Evolutionary conservation across 2,888 invertebrate genomes (phyloP).

Genomic region (Phaedon cochleariae): DNA sequence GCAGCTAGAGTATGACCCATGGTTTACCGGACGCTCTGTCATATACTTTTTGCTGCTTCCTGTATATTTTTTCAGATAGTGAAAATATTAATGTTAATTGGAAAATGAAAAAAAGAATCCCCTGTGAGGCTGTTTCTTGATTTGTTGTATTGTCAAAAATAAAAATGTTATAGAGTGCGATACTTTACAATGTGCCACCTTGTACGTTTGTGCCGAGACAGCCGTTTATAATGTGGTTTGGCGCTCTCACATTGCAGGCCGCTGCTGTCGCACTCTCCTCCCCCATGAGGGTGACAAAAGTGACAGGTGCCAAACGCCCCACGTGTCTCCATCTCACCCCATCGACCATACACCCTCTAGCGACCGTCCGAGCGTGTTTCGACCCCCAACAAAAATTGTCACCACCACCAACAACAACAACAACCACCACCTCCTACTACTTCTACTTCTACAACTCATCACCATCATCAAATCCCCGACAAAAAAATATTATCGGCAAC

Average conservation of each 20-base stretch:
- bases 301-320: constrained; percentile 50
- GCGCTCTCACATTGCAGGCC: constrained; percentile 60
- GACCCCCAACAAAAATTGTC: too few relatives aligned
- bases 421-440: background rate
- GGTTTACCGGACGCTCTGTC: too few relatives aligned
- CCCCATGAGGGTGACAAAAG: constrained; percentile 51
- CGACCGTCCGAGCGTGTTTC: too few relatives aligned
- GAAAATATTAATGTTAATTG: too few relatives aligned
- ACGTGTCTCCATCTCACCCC: constrained; percentile 57
- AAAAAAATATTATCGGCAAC: background rate
- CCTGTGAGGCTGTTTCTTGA: too few relatives aligned
- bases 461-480: background rate
- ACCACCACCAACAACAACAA: constrained; percentile 21
- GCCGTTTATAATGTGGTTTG: constrained; percentile 49
- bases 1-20: too few relatives aligned
- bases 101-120: too few relatives aligned
- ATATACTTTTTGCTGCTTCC: too few relatives aligned
- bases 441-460: background rate
- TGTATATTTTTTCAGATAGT: too few relatives aligned
- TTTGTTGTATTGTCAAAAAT: too few relatives aligned
- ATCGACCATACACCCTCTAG: constrained; percentile 57
- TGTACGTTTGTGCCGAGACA: background rate
- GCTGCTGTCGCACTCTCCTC: constrained; percentile 57
- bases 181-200: too few relatives aligned
- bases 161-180: too few relatives aligned